Conservation (phyloP, 2,113 vertebrate species). For the Cyanoramphus novaezelandiae region DNA sequence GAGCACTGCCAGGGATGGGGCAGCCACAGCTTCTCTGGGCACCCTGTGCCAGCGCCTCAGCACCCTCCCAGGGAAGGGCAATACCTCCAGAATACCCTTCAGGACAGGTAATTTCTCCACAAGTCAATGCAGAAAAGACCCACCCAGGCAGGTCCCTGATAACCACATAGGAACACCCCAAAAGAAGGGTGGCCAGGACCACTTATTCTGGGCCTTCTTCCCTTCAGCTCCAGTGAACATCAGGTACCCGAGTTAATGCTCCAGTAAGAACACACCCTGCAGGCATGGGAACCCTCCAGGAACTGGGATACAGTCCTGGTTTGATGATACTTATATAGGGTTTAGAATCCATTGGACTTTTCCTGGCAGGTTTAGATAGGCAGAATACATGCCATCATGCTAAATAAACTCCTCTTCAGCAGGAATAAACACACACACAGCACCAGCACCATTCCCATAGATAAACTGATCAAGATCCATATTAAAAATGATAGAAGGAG, state of each 20-base stretch:
- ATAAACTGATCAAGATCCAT: background rate
- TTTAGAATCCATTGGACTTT: background rate
- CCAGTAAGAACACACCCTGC: background rate
- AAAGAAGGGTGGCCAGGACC: background rate
- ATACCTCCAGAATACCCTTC: background rate
- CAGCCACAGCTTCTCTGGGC: background rate
- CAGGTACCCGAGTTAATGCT: background rate
- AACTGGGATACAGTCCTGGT: background rate
- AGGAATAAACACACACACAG: background rate
- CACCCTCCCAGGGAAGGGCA: background rate
- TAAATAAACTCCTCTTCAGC: background rate
- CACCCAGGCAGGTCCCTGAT: background rate
- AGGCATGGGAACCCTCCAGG: background rate
- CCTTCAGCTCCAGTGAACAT: background rate
- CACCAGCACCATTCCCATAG: background rate
- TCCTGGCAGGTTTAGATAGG: background rate
- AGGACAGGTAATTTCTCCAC: background rate
- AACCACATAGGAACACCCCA: background rate
- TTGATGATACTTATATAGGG: rapidly evolving
- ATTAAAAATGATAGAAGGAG: slow-evolving; percentile 49
- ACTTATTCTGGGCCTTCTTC: background rate
- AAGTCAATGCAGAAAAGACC: background rate
- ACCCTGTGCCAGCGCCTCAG: background rate
- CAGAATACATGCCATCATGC: background rate
- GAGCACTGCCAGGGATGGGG: background rate